Percentiles rank a stretch among this genome's conserved stretches.
These are phyloP conservation scores for Mirounga angustirostris DNA, from an alignment of 2,113 vertebrate genomes.

Conservation along the genomic window DNA sequence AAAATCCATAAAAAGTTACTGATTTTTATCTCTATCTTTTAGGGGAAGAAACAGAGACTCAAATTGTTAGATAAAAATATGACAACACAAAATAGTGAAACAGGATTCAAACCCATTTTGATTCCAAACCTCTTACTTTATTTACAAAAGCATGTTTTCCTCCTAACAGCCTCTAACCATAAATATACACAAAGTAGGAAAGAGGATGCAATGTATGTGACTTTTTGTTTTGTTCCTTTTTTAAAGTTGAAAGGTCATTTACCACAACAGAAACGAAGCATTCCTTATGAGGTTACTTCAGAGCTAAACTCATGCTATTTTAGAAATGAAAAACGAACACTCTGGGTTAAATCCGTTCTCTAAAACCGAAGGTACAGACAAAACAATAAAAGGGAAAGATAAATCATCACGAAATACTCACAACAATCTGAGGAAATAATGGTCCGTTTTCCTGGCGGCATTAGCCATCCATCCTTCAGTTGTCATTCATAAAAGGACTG, in stretches of 20 bases:
- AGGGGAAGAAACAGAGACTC: not conserved
- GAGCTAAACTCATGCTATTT: not conserved
- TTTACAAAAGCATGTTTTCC: not conserved
- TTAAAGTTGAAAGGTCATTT: not conserved
- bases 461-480: not conserved
- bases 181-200: not conserved
- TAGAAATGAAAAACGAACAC: not conserved
- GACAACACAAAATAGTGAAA: not conserved
- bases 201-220: not conserved
- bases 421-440: constrained; percentile 17
- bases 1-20: not conserved
- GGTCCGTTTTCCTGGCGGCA: not conserved
- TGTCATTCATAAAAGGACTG: constrained; percentile 13
- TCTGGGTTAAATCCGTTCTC: not conserved
- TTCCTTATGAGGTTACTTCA: not conserved
- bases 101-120: not conserved
- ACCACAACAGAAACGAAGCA: not conserved
- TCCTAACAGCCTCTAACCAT: not conserved
- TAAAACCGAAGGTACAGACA: not conserved
- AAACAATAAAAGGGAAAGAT: not conserved
- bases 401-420: not conserved
- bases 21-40: not conserved
- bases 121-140: not conserved
- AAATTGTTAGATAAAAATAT: not conserved
- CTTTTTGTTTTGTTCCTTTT: not conserved